Conservation (phyloP, 2,797 vertebrate genomes). For the Malacoraja senta region DNA sequence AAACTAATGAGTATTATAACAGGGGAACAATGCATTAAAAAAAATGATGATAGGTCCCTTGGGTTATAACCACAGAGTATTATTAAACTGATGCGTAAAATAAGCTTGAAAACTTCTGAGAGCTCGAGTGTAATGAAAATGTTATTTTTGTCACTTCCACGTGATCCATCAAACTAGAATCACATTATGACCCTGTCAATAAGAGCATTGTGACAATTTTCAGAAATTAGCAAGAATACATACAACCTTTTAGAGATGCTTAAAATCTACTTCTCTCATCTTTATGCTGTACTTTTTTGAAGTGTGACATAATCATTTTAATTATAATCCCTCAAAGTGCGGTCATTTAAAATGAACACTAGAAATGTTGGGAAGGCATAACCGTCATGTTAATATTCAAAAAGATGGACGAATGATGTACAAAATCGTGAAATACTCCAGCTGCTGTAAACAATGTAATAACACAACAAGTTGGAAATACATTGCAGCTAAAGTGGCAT, state of each 20-base stretch:
- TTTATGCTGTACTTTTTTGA: no score
- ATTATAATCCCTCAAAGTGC: no score
- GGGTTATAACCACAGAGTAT: not conserved
- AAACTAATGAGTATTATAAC: not conserved
- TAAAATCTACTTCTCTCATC: not conserved
- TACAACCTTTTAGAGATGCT: not conserved
- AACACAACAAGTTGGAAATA: not conserved
- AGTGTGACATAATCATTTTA: not conserved
- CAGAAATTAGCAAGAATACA: not conserved
- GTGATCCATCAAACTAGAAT: conserved; percentile 12
- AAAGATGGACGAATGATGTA: not conserved
- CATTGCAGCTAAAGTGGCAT: not conserved
- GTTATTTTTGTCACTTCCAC: not conserved
- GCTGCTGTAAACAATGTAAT: not conserved
- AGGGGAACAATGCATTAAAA: not conserved
- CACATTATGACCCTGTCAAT: not conserved
- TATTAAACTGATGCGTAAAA: not conserved
- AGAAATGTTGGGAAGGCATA: not conserved
- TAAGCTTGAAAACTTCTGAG: not conserved
- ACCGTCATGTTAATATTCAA: not conserved
- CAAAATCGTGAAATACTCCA: not conserved
- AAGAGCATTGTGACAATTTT: not conserved
- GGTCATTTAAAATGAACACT: not conserved
- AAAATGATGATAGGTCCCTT: not conserved
- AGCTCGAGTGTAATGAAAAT: not conserved